Evolutionary conservation across 2,888 invertebrate species (phyloP).

Genomic region (Parapristionchus giblindavisi): DNA sequence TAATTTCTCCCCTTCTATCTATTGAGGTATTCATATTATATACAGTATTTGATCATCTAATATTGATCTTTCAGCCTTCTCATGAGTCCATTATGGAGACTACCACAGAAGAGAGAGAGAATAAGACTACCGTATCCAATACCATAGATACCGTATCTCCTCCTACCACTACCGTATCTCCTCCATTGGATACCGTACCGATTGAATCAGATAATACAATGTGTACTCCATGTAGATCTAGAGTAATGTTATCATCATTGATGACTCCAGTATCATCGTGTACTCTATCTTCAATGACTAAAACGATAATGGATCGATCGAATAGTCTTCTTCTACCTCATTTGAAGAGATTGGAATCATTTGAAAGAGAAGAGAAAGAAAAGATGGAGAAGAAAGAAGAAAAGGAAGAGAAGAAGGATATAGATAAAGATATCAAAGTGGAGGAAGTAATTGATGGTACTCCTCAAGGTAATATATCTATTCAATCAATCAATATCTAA

Average conservation of each 20-base stretch:
- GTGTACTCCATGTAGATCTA: neutral
- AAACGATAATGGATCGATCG: neutral
- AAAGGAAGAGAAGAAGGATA: constrained; percentile 1
- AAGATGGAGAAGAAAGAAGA: neutral
- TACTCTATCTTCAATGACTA: too few relatives aligned
- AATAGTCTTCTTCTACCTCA: neutral
- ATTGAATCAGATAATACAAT: neutral
- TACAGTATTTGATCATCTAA: neutral
- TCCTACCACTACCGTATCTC: neutral
- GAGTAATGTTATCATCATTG: neutral
- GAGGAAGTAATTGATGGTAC: neutral
- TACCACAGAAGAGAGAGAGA: too few relatives aligned
- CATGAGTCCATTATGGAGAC: neutral
- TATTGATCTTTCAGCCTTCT: too few relatives aligned
- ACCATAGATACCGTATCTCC: neutral
- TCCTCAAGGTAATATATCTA: too few relatives aligned
- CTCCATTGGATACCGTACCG: neutral
- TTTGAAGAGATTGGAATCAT: neutral
- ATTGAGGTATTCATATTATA: neutral
- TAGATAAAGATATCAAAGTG: neutral
- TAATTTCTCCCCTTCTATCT: neutral
- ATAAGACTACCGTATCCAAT: neutral
- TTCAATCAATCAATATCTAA: too few relatives aligned
- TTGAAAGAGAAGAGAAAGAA: neutral
- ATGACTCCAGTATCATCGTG: neutral